A percentile compares a stretch with the other conserved stretches of the same genome.
Conservation (phyloP, 2,113 vertebrate species). For the Tychaedon coryphoeus region DNA sequence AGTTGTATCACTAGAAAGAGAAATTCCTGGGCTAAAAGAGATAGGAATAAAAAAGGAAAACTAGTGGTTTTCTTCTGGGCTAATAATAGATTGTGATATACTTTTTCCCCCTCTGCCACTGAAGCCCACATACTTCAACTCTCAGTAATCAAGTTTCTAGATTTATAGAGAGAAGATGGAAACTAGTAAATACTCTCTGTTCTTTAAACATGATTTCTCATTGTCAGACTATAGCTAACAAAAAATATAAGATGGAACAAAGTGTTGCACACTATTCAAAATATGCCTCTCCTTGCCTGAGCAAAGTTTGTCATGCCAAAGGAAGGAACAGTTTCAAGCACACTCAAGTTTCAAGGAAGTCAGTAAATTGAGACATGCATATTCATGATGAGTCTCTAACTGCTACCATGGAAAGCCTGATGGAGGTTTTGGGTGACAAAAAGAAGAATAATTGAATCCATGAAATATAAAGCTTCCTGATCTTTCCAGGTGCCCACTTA, state of each 20-base stretch:
- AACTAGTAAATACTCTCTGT: neutral
- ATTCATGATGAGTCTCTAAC: neutral
- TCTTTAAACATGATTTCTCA: neutral
- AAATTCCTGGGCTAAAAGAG: neutral
- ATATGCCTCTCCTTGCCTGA: neutral
- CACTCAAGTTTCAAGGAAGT: neutral
- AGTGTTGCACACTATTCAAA: neutral
- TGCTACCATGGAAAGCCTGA: neutral
- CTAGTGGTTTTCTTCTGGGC: neutral
- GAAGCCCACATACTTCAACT: neutral
- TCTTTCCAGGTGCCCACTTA: neutral
- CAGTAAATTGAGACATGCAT: neutral
- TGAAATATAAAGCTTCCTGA: neutral
- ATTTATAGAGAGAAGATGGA: neutral
- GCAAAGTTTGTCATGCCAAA: neutral
- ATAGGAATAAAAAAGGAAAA: neutral
- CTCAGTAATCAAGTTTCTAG: neutral
- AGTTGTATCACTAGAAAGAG: neutral
- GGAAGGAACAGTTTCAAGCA: neutral
- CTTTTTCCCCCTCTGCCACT: neutral
- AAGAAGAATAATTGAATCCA: neutral
- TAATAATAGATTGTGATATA: neutral
- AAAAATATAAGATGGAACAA: neutral
- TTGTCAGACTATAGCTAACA: neutral
- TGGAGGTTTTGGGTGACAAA: neutral